Conservation (phyloP, 1,140 invertebrate species). For the Drosophila watanabei region DNA sequence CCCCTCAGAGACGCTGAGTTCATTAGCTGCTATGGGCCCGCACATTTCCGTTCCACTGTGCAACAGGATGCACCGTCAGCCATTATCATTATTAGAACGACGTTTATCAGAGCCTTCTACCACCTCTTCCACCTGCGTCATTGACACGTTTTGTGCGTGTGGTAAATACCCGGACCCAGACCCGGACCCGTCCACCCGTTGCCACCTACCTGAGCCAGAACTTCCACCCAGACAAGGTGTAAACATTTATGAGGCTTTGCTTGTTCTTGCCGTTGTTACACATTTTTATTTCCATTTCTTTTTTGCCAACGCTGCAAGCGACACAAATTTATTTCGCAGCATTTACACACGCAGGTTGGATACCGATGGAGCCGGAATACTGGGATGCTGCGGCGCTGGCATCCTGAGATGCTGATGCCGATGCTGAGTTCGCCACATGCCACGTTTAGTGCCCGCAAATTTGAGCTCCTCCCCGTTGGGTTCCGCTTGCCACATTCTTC, state of each 20-base stretch:
- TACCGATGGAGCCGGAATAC: slow-evolving; percentile 10
- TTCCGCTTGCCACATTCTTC: slow-evolving; percentile 58
- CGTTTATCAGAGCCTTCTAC: slow-evolving; percentile 56
- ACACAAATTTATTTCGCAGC: slow-evolving; percentile 81
- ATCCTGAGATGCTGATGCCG: slow-evolving; percentile 31
- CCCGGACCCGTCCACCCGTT: neutral
- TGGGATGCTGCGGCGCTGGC: slow-evolving; percentile 7
- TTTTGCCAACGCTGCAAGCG: slow-evolving; percentile 67
- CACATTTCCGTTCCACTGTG: slow-evolving; percentile 58
- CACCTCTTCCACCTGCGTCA: slow-evolving; percentile 43
- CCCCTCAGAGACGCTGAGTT: slow-evolving; percentile 14
- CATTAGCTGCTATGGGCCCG: slow-evolving; percentile 30
- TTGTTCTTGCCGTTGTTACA: slow-evolving; percentile 51
- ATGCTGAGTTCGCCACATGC: slow-evolving; percentile 64
- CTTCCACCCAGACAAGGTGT: slow-evolving; percentile 67
- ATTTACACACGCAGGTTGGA: slow-evolving; percentile 68
- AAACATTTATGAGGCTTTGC: slow-evolving; percentile 76
- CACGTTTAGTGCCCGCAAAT: slow-evolving; percentile 80
- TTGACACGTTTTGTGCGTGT: slow-evolving; percentile 72
- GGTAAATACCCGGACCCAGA: neutral
- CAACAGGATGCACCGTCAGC: slow-evolving; percentile 56
- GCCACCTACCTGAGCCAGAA: slow-evolving; percentile 23
- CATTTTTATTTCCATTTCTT: slow-evolving; percentile 50
- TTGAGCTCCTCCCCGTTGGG: slow-evolving; percentile 53
- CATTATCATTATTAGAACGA: slow-evolving; percentile 76